These are phyloP conservation scores for Petrocephalus schoutedeni DNA, from an alignment of 2,797 vertebrate genomes.

Conservation along the genomic window DNA sequence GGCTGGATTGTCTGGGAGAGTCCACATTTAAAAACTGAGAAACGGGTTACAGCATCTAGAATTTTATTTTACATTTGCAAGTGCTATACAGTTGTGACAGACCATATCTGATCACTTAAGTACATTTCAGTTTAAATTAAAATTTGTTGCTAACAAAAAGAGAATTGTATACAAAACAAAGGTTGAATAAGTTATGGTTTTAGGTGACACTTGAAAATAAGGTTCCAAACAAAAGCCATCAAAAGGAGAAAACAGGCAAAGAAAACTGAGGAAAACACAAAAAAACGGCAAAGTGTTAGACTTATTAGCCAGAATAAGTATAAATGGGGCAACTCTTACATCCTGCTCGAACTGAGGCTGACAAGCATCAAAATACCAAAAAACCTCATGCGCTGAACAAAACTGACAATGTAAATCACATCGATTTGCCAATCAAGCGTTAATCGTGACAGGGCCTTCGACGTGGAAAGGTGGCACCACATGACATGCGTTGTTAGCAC, in stretches of 20 bases:
- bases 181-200: slow-evolving; percentile 6
- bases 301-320: neutral
- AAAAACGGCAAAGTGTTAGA: neutral
- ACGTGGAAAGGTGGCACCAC: neutral
- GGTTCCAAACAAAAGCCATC: neutral
- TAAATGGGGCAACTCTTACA: neutral
- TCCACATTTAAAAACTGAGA: neutral
- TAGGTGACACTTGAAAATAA: neutral
- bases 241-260: neutral
- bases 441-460: neutral
- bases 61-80: slow-evolving; percentile 26
- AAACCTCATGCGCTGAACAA: neutral
- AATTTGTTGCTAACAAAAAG: neutral
- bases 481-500: neutral
- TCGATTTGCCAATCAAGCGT: neutral
- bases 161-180: neutral
- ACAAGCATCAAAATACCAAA: neutral
- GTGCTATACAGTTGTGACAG: slow-evolving; percentile 24
- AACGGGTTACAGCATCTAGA: neutral
- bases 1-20: neutral
- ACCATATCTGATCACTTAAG: neutral
- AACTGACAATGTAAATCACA: neutral
- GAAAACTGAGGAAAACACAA: neutral
- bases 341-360: neutral
- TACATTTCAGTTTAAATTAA: slow-evolving; percentile 15